A percentile compares a stretch with the other conserved stretches of the same genome.
Conservation (phyloP, 2,888 invertebrate genomes). For the Anagyrus pseudococci region DNA sequence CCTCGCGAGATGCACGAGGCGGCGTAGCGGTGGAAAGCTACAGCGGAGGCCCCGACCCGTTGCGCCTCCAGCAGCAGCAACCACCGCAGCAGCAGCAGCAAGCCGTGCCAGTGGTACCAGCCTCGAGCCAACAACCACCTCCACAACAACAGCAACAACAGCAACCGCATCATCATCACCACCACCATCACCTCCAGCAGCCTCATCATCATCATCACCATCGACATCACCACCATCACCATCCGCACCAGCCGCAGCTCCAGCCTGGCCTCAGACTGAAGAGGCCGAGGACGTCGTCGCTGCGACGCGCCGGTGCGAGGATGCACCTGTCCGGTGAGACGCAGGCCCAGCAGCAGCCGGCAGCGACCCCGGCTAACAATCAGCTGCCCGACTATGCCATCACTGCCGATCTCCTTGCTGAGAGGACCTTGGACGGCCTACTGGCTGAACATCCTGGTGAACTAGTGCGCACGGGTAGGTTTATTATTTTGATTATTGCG, state of each 20-base stretch:
- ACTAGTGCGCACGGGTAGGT: constrained; percentile 84
- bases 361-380: constrained; percentile 35
- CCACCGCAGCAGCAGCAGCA: constrained; percentile 35
- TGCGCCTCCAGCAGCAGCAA: constrained; percentile 31
- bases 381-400: constrained; percentile 68
- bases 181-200: constrained; percentile 37
- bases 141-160: constrained; percentile 27
- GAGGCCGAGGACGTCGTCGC: constrained; percentile 53
- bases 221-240: constrained; percentile 25
- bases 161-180: constrained; percentile 13
- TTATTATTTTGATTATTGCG: not conserved
- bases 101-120: constrained; percentile 22
- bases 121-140: not conserved
- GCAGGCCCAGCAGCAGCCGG: constrained; percentile 13
- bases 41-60: constrained; percentile 11
- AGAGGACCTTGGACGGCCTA: constrained; percentile 82
- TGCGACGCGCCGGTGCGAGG: constrained; percentile 55
- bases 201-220: constrained; percentile 27
- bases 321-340: constrained; percentile 86
- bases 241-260: not conserved
- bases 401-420: constrained; percentile 83
- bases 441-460: constrained; percentile 92
- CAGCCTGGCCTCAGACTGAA: constrained; percentile 42
- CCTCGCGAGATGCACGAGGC: constrained; percentile 57
- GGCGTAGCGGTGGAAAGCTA: constrained; percentile 40